Evolutionary conservation across 2,113 vertebrate species (phyloP).

Genomic region (Hylia prasina): DNA sequence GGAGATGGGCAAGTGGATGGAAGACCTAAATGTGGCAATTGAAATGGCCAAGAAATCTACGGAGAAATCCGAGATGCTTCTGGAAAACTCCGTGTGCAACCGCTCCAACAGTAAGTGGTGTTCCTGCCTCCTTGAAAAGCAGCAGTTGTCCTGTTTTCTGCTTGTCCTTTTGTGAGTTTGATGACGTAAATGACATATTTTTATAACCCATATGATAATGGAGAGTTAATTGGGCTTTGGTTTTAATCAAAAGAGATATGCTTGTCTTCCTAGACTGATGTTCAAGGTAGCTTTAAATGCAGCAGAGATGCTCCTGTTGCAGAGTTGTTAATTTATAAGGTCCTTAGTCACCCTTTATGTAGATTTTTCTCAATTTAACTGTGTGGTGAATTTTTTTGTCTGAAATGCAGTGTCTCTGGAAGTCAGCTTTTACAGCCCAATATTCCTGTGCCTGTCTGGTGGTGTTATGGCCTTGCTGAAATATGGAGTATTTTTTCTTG

Average conservation of each 20-base stretch:
- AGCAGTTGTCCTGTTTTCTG: neutral
- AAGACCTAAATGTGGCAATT: slow-evolving; percentile 87
- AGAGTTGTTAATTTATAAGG: neutral
- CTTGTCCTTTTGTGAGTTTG: neutral
- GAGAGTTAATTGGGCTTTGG: neutral
- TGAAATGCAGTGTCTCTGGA: neutral
- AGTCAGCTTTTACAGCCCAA: neutral
- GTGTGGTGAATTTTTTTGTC: neutral
- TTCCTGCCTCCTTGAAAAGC: neutral
- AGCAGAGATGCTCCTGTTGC: neutral
- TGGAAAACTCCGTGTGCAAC: slow-evolving; percentile 64
- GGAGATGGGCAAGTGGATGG: slow-evolving; percentile 94
- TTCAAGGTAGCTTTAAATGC: neutral
- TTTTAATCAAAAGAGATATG: neutral
- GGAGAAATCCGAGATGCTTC: slow-evolving; percentile 71
- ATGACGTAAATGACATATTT: neutral
- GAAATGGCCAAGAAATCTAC: slow-evolving; percentile 83
- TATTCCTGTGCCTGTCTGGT: neutral
- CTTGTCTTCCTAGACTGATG: neutral
- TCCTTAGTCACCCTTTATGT: neutral
- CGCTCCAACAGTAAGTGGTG: slow-evolving; percentile 80
- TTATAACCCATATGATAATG: neutral
- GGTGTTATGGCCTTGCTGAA: neutral
- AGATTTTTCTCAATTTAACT: neutral
- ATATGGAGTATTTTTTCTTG: neutral